Evolutionary conservation across 2,113 vertebrate genomes (phyloP).

Genomic region (Oncorhynchus tshawytscha): DNA sequence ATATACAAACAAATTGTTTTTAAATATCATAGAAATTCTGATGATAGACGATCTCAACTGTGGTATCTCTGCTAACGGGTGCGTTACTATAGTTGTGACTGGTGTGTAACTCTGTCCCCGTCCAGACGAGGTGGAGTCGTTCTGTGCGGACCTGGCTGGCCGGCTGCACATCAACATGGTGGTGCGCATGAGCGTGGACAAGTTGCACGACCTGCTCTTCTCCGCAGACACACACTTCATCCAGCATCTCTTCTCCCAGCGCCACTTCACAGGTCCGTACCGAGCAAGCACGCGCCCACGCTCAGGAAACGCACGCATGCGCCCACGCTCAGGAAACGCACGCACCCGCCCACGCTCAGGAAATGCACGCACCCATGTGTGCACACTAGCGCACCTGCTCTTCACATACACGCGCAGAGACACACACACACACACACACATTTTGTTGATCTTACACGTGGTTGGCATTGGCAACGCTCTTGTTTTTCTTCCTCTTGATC

Average conservation of each 20-base stretch:
- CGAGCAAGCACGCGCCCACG: background rate
- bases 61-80: background rate
- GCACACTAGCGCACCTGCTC: background rate
- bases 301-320: background rate
- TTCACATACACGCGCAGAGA: background rate
- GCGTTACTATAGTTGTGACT: too few relatives aligned
- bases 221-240: constrained; percentile 84
- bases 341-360: background rate
- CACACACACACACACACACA: background rate
- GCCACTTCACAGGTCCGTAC: constrained; percentile 82
- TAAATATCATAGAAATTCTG: too few relatives aligned
- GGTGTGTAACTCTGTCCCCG: background rate
- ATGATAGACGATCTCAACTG: too few relatives aligned
- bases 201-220: constrained; percentile 85
- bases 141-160: constrained; percentile 78
- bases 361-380: background rate
- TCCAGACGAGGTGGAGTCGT: constrained; percentile 80
- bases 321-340: background rate
- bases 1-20: too few relatives aligned
- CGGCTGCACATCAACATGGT: constrained; percentile 80
- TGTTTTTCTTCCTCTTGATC: background rate
- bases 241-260: constrained; percentile 81
- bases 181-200: constrained; percentile 81
- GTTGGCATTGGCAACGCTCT: background rate
- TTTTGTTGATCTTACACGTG: background rate